Conservation (phyloP, 2,797 vertebrate species). For the Notamacropus eugenii region DNA sequence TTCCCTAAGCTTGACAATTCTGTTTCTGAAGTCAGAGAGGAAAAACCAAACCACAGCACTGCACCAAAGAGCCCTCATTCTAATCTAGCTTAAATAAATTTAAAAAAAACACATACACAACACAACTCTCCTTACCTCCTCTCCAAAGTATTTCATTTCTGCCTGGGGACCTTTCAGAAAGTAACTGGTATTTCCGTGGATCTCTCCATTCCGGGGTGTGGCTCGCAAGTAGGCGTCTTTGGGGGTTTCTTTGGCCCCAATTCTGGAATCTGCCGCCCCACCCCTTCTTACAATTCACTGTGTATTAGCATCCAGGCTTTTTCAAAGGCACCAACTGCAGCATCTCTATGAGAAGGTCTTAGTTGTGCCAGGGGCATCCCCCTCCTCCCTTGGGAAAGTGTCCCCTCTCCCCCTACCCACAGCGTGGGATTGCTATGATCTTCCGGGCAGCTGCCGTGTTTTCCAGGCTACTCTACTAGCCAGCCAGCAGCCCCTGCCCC, state of each 20-base stretch:
- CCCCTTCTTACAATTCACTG: background rate
- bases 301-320: background rate
- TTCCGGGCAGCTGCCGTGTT: background rate
- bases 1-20: background rate
- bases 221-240: background rate
- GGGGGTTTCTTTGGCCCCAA: background rate
- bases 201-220: constrained; percentile 20
- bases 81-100: background rate
- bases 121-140: background rate
- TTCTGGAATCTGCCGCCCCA: constrained; percentile 15
- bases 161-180: background rate
- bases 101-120: background rate
- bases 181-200: background rate
- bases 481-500: background rate
- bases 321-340: background rate
- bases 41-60: background rate
- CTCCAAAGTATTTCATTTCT: constrained; percentile 8
- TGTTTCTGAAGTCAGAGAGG: background rate
- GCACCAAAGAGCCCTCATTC: constrained; percentile 6
- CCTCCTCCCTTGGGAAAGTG: background rate
- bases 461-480: background rate
- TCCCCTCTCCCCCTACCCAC: background rate
- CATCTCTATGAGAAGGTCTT: background rate
- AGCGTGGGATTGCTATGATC: background rate
- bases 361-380: background rate